Evolutionary conservation across 2,888 invertebrate genomes (phyloP).

Genomic region (Diaprepes abbreviatus): DNA sequence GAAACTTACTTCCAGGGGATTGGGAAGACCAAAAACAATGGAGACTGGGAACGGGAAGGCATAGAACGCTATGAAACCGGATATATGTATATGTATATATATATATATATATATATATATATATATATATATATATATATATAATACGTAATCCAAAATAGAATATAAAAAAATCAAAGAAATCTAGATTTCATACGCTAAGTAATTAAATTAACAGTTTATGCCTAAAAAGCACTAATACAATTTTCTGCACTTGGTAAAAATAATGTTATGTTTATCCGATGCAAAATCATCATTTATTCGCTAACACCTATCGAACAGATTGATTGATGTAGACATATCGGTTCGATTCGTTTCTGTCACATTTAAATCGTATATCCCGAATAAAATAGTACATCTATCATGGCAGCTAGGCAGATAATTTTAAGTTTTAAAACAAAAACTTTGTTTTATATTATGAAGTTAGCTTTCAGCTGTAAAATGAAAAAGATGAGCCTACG

Average conservation of each 20-base stretch:
- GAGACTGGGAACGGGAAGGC: too few species aligned
- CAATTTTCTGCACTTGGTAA: background rate
- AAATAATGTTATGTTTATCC: constrained; percentile 27
- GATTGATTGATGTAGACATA: constrained; percentile 47
- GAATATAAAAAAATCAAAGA: too few species aligned
- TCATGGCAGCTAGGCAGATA: background rate
- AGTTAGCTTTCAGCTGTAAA: background rate
- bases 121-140: too few species aligned
- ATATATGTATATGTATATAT: too few species aligned
- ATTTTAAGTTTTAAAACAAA: background rate
- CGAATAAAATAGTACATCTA: constrained; percentile 29
- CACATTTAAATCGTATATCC: constrained; percentile 27
- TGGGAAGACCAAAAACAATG: too few species aligned
- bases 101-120: too few species aligned
- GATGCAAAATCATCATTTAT: constrained; percentile 42
- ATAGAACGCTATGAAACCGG: too few species aligned
- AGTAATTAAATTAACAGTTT: background rate
- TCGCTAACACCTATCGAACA: constrained; percentile 36
- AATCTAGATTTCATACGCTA: too few species aligned
- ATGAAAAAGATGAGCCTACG: too few species aligned
- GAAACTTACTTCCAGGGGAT: too few species aligned
- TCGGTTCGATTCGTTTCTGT: constrained; percentile 37
- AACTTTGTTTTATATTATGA: background rate
- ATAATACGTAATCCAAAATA: too few species aligned
- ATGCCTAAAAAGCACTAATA: background rate